These are phyloP conservation scores for Drosophila silvestris DNA, from an alignment of 2,888 invertebrate genomes.

Conservation along the genomic window DNA sequence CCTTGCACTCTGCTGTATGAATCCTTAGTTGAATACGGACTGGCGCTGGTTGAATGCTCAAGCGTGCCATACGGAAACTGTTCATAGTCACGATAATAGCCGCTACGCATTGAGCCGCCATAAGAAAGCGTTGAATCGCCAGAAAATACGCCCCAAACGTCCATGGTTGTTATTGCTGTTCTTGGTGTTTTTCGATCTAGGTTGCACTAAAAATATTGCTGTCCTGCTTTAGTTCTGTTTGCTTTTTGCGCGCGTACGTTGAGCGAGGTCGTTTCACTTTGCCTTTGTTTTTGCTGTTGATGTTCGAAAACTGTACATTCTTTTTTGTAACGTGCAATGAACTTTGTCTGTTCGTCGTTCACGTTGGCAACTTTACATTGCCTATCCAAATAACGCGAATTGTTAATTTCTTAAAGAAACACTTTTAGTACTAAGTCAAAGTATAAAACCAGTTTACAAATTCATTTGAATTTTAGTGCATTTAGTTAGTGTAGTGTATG, in stretches of 20 bases:
- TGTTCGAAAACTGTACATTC: conserved; percentile 21
- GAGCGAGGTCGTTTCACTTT: conserved; percentile 78
- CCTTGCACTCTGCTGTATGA: conserved; percentile 85
- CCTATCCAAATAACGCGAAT: conserved; percentile 39
- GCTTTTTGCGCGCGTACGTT: conserved; percentile 59
- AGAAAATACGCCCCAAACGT: conserved; percentile 86
- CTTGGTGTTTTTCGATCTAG: conserved; percentile 26
- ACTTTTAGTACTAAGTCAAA: conserved; percentile 53
- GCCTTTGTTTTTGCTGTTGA: conserved; percentile 49
- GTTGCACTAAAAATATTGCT: conserved; percentile 34
- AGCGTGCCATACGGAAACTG: conserved; percentile 85
- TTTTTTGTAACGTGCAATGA: conserved; percentile 68
- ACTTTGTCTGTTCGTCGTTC: conserved; percentile 50
- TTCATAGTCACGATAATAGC: conserved; percentile 86
- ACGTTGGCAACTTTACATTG: conserved; percentile 40
- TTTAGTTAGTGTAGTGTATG: conserved; percentile 9
- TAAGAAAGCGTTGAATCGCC: conserved; percentile 86
- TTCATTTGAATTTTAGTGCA: conserved; percentile 56
- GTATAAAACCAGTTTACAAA: conserved; percentile 59
- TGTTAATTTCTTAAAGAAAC: conserved; percentile 30
- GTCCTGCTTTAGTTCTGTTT: conserved; percentile 24
- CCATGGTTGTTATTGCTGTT: conserved; percentile 83
- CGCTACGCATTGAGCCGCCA: conserved; percentile 85
- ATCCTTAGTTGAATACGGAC: conserved; percentile 78
- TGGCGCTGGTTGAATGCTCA: conserved; percentile 74